These are phyloP conservation scores for Habrosyne pyritoides DNA, from an alignment of 2,888 invertebrate species.

Conservation along the genomic window DNA sequence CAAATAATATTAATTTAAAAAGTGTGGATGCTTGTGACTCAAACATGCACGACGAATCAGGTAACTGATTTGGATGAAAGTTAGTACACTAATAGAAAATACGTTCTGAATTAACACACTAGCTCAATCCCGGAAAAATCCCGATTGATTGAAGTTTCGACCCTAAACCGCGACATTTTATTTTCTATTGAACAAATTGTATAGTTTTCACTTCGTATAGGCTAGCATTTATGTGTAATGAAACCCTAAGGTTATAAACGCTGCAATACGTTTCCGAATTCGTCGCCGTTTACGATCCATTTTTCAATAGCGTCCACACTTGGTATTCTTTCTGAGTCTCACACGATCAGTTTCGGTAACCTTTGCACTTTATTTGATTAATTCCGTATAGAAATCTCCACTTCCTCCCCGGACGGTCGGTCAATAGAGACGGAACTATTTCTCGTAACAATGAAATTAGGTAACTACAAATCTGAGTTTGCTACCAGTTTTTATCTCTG, in stretches of 20 bases:
- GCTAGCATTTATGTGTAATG: too few species aligned
- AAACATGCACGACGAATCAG: too few species aligned
- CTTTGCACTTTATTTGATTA: conserved; percentile 10
- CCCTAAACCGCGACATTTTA: too few species aligned
- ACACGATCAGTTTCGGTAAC: conserved; percentile 4
- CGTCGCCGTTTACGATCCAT: not conserved
- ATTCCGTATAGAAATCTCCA: conserved; percentile 1
- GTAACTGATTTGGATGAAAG: too few species aligned
- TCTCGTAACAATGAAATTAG: not conserved
- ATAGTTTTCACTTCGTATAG: too few species aligned
- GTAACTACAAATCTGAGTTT: conserved; percentile 1
- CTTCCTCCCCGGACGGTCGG: not conserved
- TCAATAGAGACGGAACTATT: conserved; percentile 1
- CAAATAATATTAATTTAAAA: too few species aligned
- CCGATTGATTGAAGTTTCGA: too few species aligned
- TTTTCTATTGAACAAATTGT: too few species aligned
- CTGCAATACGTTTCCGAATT: conserved; percentile 1
- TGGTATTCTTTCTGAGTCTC: conserved; percentile 5
- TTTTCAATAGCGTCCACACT: not conserved
- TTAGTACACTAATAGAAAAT: too few species aligned
- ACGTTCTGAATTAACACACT: too few species aligned
- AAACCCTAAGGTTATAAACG: not conserved
- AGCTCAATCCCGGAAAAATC: too few species aligned
- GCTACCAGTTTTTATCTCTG: not conserved
- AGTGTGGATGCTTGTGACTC: too few species aligned